Base-by-base conservation (phyloP, 2,113 vertebrate genomes). In the Mobula hypostoma region DNA sequence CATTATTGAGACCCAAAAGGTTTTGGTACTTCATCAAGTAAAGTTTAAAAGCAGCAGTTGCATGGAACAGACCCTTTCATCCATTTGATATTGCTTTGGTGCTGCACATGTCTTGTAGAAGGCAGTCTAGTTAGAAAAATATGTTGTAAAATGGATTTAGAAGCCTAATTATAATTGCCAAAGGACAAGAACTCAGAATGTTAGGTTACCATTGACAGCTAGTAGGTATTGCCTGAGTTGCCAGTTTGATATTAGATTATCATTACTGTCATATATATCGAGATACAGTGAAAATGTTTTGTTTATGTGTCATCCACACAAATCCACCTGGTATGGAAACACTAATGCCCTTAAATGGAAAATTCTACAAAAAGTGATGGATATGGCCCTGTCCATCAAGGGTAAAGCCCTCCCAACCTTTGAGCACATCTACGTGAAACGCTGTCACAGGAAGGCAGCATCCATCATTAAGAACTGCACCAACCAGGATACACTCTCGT, bases 111-210 rank as follows among this genome's bases (percentile, higher is more conserved):
- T 66, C 63, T 63, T 88, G 58, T n/a, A 15, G 14, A 88, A 63
- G 83, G 27, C 29, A 61, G 6, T 11, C 17, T 56, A 58, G 24
- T 87, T 14, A 63, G 56, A n/a, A 29, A 58, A 63, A 4, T 88
- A 66, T 12, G n/a, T 56, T 61, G 82, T 85, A 48, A 85, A 85
- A 85, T 85, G 48, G 56, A 85, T 85, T 85, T 85, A 48, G 82
- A 48, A 85, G 27, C 82, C 82, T 48, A 24, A 11, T 19, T 63
- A 48, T 48, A 24, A 11, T 19, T 63, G n/a, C 61, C 85, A 66
- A 90, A 90, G 32, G 15, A 66, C 29, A 87, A 87, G 48, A 85
- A 56, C 83, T 87, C 29, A 15, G 56, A 87, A 27, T 11, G 29
- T 61, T 27, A 61, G 61, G 61, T 63, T 87, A 11, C 24, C 27